These are phyloP conservation scores for Siniperca chuatsi DNA, from an alignment of 2,113 vertebrate species.

Conservation along the genomic window DNA sequence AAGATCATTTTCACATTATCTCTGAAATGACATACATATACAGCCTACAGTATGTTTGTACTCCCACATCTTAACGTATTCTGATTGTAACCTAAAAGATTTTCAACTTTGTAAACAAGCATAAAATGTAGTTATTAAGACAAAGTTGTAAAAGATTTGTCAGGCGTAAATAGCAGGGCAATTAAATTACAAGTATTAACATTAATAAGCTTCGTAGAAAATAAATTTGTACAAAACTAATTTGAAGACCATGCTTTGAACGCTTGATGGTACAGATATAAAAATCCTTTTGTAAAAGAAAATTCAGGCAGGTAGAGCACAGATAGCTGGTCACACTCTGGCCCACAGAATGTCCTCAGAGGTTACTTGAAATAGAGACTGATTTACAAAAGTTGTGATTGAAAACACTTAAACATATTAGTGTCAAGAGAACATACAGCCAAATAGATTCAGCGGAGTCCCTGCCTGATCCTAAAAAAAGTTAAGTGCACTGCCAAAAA, in stretches of 20 bases:
- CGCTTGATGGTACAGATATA: background rate
- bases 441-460: slow-evolving; percentile 4
- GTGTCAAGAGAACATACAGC: slow-evolving; percentile 11
- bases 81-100: slow-evolving; percentile 13
- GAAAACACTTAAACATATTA: background rate
- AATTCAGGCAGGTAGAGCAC: background rate
- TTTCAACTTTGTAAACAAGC: background rate
- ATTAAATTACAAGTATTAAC: background rate
- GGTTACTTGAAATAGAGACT: background rate
- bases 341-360: slow-evolving; percentile 5
- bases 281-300: background rate
- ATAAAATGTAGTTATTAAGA: background rate
- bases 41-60: background rate
- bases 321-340: slow-evolving; percentile 5
- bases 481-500: slow-evolving; percentile 24
- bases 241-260: background rate
- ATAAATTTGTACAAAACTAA: background rate
- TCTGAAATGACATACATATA: background rate
- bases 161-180: background rate
- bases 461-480: background rate
- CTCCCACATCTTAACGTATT: background rate
- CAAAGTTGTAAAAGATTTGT: background rate
- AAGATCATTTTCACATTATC: slow-evolving; percentile 32
- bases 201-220: background rate
- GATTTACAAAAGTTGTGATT: background rate